Evolutionary conservation across 2,113 vertebrate species (phyloP), one percentile per base, ranked within the genome.

Genomic region (Cryptomyrus ogoouensis): DNA sequence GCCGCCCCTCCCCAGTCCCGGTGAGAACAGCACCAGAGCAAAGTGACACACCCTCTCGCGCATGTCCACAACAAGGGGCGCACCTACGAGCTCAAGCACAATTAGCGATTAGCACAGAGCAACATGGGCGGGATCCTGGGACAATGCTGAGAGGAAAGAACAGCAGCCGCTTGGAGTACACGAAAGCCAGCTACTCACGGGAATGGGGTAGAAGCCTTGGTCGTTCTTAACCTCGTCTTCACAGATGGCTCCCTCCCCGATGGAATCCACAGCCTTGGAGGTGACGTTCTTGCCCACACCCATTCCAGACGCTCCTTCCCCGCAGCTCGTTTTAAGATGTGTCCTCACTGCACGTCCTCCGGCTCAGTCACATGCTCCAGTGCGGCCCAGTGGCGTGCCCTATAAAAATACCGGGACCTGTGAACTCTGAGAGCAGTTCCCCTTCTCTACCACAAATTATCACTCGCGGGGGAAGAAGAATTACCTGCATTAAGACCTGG

Each of bases 201-300:
- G 98, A 70, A 98, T 95, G 52, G 98, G 97, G 93, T 98, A 99
- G 93, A 99, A 99, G 88, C 95, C 93, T 12, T 96, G 90, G 90
- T 97, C 96, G 62, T 99, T 98, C 2, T 91, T 91, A 13, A 8
- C n/a, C 89, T 98, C 98, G 7, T 98, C 98, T 90, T 99, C 98
- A 0, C 98, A 98, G 95, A 97, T 98, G 93, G 94, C 96, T 87
- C 96, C 96, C 0, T 97, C 93, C 1, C 96, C 95, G 90, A 94
- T 95, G 0, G 96, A 94, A 94, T 99, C 98, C 97, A 97, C 93
- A 0, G 97, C 95, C 31, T 98, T 99, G 24, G 97, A 95, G 0
- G 97, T 96, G 87, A 97, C 98, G 90, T 99, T 99, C 95, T 98
- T 98, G 35, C 98, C 98, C 70, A 99, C 97, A 1, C 98, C 98